These are phyloP conservation scores for Daktulosphaira vitifoliae DNA, from an alignment of 1,140 invertebrate genomes.

Conservation along the genomic window DNA sequence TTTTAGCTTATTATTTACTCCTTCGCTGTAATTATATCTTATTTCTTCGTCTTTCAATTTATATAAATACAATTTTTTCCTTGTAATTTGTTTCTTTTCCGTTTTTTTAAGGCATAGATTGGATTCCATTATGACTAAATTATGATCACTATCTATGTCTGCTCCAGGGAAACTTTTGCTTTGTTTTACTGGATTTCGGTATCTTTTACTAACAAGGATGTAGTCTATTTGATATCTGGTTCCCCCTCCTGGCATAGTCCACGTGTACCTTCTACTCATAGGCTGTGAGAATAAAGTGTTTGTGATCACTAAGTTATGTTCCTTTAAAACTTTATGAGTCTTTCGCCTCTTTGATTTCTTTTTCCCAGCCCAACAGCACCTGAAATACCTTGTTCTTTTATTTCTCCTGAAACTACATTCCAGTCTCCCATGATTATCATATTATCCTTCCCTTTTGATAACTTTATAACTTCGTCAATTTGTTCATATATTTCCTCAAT, in stretches of 20 bases:
- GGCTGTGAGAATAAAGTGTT: conserved; percentile 21
- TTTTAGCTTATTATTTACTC: not conserved
- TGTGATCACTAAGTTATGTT: no score
- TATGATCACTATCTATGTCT: conserved; percentile 22
- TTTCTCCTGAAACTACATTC: conserved; percentile 20
- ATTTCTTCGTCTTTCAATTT: no score
- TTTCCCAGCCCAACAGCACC: conserved; percentile 5
- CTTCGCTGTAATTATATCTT: not conserved
- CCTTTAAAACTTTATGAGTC: no score
- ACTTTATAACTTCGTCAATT: conserved; percentile 15
- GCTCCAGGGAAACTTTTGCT: conserved; percentile 19
- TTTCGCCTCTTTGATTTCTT: no score
- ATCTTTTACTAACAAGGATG: conserved; percentile 2
- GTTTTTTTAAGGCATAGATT: conserved; percentile 3
- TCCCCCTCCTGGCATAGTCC: conserved; percentile 11
- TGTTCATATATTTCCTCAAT: conserved; percentile 22
- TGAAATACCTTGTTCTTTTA: not conserved
- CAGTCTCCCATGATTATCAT: conserved; percentile 18
- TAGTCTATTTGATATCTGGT: conserved; percentile 20
- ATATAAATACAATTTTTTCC: conserved; percentile 3
- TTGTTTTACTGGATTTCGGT: not conserved
- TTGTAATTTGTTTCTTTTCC: not conserved
- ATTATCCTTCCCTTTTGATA: conserved; percentile 5
- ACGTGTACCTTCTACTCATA: conserved; percentile 10
- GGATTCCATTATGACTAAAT: conserved; percentile 12